Percentiles rank a stretch among this genome's conserved stretches.
Conservation (phyloP, 2,888 invertebrate genomes). For the Agrochola lychnidis region DNA sequence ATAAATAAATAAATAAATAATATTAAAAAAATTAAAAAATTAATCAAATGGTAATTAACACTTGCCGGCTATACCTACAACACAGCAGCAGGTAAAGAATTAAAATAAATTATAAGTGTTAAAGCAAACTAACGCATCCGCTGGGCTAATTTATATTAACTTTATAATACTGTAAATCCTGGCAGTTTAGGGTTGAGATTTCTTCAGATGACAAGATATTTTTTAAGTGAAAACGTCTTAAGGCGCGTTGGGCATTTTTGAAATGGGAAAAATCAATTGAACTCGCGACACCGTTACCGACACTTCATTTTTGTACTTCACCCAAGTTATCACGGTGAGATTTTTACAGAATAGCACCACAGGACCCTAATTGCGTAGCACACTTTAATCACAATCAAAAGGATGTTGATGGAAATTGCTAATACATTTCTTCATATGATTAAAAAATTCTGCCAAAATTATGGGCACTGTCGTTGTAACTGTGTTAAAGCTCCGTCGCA, state of each 20-base stretch:
- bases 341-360: too few species aligned
- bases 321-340: too few species aligned
- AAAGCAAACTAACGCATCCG: slow-evolving; percentile 31
- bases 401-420: too few species aligned
- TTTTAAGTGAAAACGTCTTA: background rate
- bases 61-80: background rate
- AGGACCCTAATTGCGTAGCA: background rate
- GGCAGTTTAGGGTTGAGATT: slow-evolving; percentile 21
- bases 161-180: slow-evolving; percentile 1
- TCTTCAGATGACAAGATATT: background rate
- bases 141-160: slow-evolving; percentile 14
- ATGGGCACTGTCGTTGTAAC: too few species aligned
- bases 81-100: background rate
- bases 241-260: too few species aligned
- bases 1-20: background rate
- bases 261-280: too few species aligned
- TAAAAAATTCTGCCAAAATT: too few species aligned
- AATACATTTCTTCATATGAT: too few species aligned
- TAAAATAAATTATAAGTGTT: slow-evolving; percentile 26
- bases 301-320: too few species aligned
- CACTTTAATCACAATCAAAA: too few species aligned
- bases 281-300: too few species aligned
- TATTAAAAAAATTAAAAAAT: slow-evolving; percentile 4
- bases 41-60: slow-evolving; percentile 25
- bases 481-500: too few species aligned